Base-by-base conservation (phyloP, 2,797 vertebrate genomes). In the Sebastes oblongus region DNA sequence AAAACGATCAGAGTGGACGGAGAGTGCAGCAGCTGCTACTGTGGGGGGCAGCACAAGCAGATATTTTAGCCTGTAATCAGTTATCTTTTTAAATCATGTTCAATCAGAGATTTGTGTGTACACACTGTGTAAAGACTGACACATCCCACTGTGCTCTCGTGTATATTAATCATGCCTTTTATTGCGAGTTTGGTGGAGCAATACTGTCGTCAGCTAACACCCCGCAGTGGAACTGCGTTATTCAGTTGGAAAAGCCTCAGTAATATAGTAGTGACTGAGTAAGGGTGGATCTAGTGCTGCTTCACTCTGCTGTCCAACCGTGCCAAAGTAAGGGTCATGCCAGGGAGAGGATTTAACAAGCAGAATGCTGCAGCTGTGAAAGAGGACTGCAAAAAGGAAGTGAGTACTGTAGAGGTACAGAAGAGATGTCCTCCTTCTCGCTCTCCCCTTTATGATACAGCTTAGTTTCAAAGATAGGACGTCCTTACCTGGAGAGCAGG, bases 291-390 rank as follows among this genome's bases (percentile, higher is more conserved):
- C 72, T 46, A 46, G 58, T 34, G 52, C 68, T 36, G 62, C 76
- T 68, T 55, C 32, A 66, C 77, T 64, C 80, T 77, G 50, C 58
- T 69, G 58, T 77, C 61, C 72, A 84, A 52, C 58, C 16, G 7
- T 56, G 82, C 27, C 32, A 32, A 76, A 64, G 65, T 32, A 52
- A 52, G 56, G 58, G 75, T 76, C 75, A 74, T 58, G 46, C n/a
- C 34, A 6, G 27, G 10, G 16, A 46, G 29, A 68, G 50, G 52
- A 27, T 72, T 61, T 72, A 64, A 62, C 59, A 74, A n/a, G 62
- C 61, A 66, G 36, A 68, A 66, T 34, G 29, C 42, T 24, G 66
- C 58, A 56, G 66, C 62, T 52, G 22, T 75, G 10, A 52, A 34
- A 54, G 5, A 66, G 14, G 56, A 52, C 27, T 18, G 24, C 18